Evolutionary conservation across 1,140 invertebrate genomes (phyloP), one percentile per base, ranked within the genome.

Genomic region (Melitaea cinxia): DNA sequence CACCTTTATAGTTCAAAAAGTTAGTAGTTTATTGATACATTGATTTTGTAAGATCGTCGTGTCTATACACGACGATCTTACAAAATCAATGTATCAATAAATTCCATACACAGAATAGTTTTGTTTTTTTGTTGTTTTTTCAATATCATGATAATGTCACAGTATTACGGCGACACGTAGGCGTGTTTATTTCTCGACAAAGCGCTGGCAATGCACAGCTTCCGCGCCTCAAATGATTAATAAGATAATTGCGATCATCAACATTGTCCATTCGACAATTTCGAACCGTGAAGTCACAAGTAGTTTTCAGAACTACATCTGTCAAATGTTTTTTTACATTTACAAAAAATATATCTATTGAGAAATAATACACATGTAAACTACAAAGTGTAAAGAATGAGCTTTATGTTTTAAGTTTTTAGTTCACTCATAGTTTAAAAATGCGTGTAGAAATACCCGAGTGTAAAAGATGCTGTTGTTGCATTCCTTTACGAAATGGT

Each of bases 401-500:
- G n/a, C n/a, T n/a, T n/a, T n/a, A n/a, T n/a, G n/a, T n/a, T n/a
- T n/a, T n/a, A n/a, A n/a, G n/a, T n/a, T 33, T 33, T 30, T 30
- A 9, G 28, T 30, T 33, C 2, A 33, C n/a, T 30, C n/a, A 33
- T n/a, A 33, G 39, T 19, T 57, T 4, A 47, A 70, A 10, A 37
- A 80, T 79, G 78, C 55, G 70, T 26, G 15, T 77, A 19, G 77
- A 83, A 63, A 66, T 81, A 57, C 80, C 80, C 0, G 73, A 72
- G 30, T 77, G 67, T 14, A 68, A 47, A 21, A 57, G 73, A 21
- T 80, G 78, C 21, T 82, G 77, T 21, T 76, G 73, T 17, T 80
- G 72, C 60, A 2, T 83, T 2, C 80, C 80, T 0, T 52, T 83
- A 12, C 60, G 78, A 5, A 55, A 70, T 28, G 78, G 80, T 5